Base-by-base conservation (phyloP, 1,140 invertebrate species). In the Nebria ingens region DNA sequence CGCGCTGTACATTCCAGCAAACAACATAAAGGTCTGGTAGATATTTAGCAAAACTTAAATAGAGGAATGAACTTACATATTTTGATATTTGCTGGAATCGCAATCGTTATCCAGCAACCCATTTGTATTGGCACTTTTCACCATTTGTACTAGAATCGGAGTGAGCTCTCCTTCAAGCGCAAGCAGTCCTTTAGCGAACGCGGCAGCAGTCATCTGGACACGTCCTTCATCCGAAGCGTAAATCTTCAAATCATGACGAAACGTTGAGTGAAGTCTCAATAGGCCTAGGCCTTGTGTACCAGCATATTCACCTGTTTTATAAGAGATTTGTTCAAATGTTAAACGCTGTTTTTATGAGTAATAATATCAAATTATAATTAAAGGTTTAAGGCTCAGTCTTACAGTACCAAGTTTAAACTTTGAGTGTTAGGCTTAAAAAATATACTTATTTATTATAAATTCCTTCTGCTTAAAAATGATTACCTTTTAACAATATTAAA, bases 71-170 rank as follows among this genome's bases (percentile, higher is more conserved):
- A 78, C 87, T 85, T 75, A 94, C 91, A 92, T 87, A 68, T 93
- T 91, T 70, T 97, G 93, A 68, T 90, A 92, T 75, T 97, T 97
- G 64, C 89, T 92, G 19, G 91, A 93, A 71, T 97, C 94, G 66
- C 93, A 94, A 69, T 99, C 96, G 68, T 98, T 97, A 69, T 99
- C 97, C 21, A 99, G 71, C 11, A 99, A 71, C 2, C 97, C 96
- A 74, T 99, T 99, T 0, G 96, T 99, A 67, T 99, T 98, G 1
- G 96, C 96, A 64, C 91, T 96, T 71, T 99, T 99, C 1, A 99
- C 97, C 97, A 99, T 99, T 74, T 99, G 97, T 12, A 98, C 95
- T 13, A 99, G 74, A 69, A 99, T 99, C 0, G 97, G 97, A 0
- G 97, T 97, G 2, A 99, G 75, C 73, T 99, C 96, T 9, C 97